Evolutionary conservation across 1,140 invertebrate genomes (phyloP).

Genomic region (Panagrolaimus sp.): DNA sequence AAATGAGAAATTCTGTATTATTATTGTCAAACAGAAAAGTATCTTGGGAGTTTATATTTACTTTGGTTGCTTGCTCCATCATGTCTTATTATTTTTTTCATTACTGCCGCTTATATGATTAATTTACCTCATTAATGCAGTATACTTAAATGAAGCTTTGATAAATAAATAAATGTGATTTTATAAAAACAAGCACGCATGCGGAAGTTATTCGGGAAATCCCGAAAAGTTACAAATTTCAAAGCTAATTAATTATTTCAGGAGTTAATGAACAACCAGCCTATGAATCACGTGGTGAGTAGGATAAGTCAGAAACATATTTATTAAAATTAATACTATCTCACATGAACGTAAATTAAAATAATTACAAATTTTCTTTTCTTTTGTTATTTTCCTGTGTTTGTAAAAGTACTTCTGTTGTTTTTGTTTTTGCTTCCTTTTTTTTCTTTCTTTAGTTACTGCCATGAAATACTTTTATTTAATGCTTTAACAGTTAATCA

Average conservation of each 20-base stretch:
- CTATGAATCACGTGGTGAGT: neutral
- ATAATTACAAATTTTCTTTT: neutral
- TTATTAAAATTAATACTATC: too few relatives aligned
- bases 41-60: too few relatives aligned
- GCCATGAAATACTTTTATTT: neutral
- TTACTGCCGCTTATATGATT: neutral
- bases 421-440: neutral
- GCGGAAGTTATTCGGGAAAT: too few relatives aligned
- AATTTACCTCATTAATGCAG: neutral
- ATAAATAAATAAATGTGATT: neutral
- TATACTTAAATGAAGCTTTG: neutral
- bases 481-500: neutral
- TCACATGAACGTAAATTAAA: too few relatives aligned
- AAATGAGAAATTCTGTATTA: neutral
- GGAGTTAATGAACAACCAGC: conserved; percentile 7
- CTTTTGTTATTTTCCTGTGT: neutral
- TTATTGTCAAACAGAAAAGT: neutral
- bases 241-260: neutral
- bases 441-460: neutral
- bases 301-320: neutral
- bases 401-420: neutral
- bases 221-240: too few relatives aligned
- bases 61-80: too few relatives aligned
- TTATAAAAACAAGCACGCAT: too few relatives aligned
- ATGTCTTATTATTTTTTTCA: too few relatives aligned